Conservation (phyloP, 2,888 invertebrate species). For the Drosophila suboccidentalis region DNA sequence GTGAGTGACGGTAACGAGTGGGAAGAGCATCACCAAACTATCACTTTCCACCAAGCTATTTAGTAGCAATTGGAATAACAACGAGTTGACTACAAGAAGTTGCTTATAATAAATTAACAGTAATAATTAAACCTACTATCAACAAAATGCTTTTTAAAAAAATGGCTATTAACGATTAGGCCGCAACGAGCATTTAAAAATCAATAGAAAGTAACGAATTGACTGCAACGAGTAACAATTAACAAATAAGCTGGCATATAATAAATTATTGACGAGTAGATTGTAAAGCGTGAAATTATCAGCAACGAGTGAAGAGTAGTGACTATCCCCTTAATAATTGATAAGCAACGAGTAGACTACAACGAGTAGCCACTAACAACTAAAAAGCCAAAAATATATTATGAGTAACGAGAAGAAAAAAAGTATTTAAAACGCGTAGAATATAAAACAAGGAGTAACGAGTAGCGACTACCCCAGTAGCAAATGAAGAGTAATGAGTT, state of each 20-base stretch:
- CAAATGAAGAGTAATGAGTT: background rate
- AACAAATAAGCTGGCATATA: no score
- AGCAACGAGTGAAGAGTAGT: background rate
- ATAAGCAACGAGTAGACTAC: background rate
- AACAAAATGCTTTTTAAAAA: no score
- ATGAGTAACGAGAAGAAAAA: background rate
- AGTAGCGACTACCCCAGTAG: background rate
- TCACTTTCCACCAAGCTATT: no score
- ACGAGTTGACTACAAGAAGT: no score
- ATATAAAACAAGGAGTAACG: background rate
- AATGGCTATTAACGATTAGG: no score
- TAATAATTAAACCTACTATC: background rate
- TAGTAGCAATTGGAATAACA: no score
- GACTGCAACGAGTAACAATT: no score
- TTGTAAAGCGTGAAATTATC: no score
- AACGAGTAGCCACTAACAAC: background rate
- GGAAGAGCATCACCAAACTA: no score
- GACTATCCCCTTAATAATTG: background rate
- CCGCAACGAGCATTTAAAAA: no score
- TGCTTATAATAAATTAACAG: background rate
- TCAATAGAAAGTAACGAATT: no score
- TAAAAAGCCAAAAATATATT: background rate
- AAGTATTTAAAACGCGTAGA: background rate
- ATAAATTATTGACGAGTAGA: background rate
- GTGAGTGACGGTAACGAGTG: background rate